Evolutionary conservation across 2,113 vertebrate genomes (phyloP).

Genomic region (Gracilinanus agilis): DNA sequence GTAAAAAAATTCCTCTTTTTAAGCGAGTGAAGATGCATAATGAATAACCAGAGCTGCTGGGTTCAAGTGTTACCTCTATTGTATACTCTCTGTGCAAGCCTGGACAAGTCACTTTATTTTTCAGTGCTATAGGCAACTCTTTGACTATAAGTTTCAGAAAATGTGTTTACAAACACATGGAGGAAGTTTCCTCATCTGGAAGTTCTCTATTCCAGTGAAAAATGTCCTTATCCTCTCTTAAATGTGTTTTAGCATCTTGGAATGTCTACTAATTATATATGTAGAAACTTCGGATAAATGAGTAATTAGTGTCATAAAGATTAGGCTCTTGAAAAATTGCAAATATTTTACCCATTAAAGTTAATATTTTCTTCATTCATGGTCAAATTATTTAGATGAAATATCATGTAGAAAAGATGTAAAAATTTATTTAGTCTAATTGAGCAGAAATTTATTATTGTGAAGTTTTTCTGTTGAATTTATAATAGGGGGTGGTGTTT

Average conservation of each 20-base stretch:
- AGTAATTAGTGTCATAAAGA: neutral
- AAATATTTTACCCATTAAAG: neutral
- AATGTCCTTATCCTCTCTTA: neutral
- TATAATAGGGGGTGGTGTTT: neutral
- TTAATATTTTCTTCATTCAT: conserved; percentile 28
- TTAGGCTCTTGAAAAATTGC: neutral
- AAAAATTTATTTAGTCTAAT: neutral
- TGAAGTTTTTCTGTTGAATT: neutral
- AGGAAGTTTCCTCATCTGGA: neutral
- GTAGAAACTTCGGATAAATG: neutral
- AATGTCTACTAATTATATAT: neutral
- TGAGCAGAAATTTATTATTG: neutral
- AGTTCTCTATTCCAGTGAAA: neutral
- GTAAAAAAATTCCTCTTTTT: neutral
- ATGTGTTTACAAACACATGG: neutral
- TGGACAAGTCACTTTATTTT: neutral
- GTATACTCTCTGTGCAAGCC: neutral
- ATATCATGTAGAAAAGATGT: neutral
- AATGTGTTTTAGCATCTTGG: neutral
- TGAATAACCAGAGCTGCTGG: neutral
- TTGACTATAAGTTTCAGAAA: neutral
- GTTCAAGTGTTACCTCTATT: neutral
- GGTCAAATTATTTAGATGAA: neutral
- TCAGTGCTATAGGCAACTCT: neutral
- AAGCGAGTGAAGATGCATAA: neutral